Evolutionary conservation across 2,888 invertebrate genomes (phyloP).

Genomic region (Cheilosia grossa): DNA sequence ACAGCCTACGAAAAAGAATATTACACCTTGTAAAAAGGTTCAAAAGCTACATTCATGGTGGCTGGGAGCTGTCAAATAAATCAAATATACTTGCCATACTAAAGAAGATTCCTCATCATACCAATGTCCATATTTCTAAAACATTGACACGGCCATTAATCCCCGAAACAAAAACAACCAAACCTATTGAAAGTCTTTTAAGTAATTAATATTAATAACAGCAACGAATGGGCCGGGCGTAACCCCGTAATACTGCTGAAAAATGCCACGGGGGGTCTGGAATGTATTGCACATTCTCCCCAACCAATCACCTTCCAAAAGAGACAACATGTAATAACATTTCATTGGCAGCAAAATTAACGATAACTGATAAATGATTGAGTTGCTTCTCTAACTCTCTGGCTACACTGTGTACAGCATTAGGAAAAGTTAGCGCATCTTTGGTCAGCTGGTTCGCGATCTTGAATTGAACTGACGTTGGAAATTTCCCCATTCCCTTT

Average conservation of each 20-base stretch:
- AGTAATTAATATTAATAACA: background rate
- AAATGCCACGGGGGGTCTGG: constrained; percentile 1
- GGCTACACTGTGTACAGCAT: background rate
- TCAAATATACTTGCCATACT: too few species aligned
- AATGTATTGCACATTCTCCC: background rate
- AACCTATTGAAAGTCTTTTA: too few species aligned
- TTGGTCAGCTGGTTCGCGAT: background rate
- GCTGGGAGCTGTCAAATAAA: too few species aligned
- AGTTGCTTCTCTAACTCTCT: background rate
- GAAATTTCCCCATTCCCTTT: constrained; percentile 13
- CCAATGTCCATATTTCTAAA: too few species aligned
- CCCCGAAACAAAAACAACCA: too few species aligned
- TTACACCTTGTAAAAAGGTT: too few species aligned
- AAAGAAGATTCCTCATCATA: too few species aligned
- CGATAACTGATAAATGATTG: background rate
- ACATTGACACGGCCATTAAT: too few species aligned
- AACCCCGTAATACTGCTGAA: background rate
- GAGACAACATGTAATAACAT: constrained; percentile 15
- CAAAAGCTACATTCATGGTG: too few species aligned
- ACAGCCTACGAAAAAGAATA: too few species aligned
- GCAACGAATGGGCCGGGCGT: constrained; percentile 28
- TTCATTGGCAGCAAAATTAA: constrained; percentile 11
- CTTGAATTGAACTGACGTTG: constrained; percentile 12
- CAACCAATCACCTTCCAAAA: background rate
- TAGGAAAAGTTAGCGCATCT: background rate